Evolutionary conservation across 2,113 vertebrate genomes (phyloP), one percentile per base, ranked within the genome.

Genomic region (Polyodon spathula): DNA sequence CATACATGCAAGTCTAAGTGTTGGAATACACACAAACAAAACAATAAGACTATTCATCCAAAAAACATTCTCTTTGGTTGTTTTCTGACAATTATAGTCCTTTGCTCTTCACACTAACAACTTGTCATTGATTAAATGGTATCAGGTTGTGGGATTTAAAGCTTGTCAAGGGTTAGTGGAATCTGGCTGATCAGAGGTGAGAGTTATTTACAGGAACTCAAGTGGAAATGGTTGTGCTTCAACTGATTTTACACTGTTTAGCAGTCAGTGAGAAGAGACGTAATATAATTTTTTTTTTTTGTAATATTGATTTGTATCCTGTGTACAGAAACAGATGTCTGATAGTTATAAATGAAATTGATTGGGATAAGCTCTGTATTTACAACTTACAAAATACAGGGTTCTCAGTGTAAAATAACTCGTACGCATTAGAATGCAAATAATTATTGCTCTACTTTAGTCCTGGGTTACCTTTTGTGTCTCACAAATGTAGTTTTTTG

Each of bases 71-170:
- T 58, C 9, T 38, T 60, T 42, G 37, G 58, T 60, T 46, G 43
- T 37, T 59, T 42, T 1, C 15, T 48, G 37, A 63, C 42, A 59
- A 63, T 54, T 9, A 46, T 53, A 58, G 40, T 59, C 61, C 38
- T 55, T 38, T 40, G n/a, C 48, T 63, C 17, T 41, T 41, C 62
- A 40, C 16, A 57, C 61, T 48, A 43, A 50, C 53, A 60, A 42
- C 58, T 17, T 44, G 57, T 63, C 56, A 48, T 12, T 62, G 54
- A 67, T 63, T 51, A 63, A 65, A 67, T 53, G 48, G 40, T 51
- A 46, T 41, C 37, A 48, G 37, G 38, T 44, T 59, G 59, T 14
- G 39, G 53, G 55, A 56, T 42, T 61, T 53, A 57, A 52, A 66
- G 57, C 40, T 40, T 54, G 44, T 6, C 53, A 61, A 61, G 56